Evolutionary conservation across 2,888 invertebrate species (phyloP).

Genomic region (Drosophila leonis): DNA sequence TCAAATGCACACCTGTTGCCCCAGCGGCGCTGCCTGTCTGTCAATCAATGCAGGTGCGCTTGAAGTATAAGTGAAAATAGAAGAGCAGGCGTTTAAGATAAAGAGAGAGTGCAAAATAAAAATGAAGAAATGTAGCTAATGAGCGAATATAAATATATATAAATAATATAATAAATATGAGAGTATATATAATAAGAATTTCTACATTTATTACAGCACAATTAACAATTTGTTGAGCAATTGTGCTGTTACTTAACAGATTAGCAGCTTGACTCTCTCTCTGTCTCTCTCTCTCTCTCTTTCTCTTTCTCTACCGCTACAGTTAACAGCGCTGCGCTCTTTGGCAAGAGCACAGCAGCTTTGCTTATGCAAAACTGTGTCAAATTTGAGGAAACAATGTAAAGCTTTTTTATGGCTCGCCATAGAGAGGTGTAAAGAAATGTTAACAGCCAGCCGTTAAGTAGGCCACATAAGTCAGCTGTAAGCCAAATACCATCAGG

Average conservation of each 20-base stretch:
- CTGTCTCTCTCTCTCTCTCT: not conserved
- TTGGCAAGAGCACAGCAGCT: constrained; percentile 47
- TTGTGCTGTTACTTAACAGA: constrained; percentile 7
- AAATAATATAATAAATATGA: not conserved
- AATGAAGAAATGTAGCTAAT: too few relatives aligned
- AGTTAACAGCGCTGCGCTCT: constrained; percentile 54
- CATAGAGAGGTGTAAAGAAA: constrained; percentile 46
- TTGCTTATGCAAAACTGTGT: constrained; percentile 47
- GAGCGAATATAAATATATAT: not conserved
- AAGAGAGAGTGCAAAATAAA: not conserved
- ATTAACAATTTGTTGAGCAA: constrained; percentile 24
- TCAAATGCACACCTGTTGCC: constrained; percentile 57
- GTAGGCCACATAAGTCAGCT: constrained; percentile 46
- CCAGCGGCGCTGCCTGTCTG: constrained; percentile 3
- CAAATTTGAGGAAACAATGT: constrained; percentile 43
- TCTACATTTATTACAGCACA: not conserved
- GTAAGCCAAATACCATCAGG: constrained; percentile 17
- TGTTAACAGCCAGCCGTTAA: constrained; percentile 48
- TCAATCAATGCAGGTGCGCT: constrained; percentile 54
- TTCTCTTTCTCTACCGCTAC: not conserved
- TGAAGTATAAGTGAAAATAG: not conserved
- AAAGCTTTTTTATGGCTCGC: constrained; percentile 63
- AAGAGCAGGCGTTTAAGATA: not conserved
- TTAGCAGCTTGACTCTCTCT: not conserved
- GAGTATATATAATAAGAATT: too few relatives aligned